Evolutionary conservation across 2,113 vertebrate genomes (phyloP).

Genomic region (Limnothrissa miodon): DNA sequence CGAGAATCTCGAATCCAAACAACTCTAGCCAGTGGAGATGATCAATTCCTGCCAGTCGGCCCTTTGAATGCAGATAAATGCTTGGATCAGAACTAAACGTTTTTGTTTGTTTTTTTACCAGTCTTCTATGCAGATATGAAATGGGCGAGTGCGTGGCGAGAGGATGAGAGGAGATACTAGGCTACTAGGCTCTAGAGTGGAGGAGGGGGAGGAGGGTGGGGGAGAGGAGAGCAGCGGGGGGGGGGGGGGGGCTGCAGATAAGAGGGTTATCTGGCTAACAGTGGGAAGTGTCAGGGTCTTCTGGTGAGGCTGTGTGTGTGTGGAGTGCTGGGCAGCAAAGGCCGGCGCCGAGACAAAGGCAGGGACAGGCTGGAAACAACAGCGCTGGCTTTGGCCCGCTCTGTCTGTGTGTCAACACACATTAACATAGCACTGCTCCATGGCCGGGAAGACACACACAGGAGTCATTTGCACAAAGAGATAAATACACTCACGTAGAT

Average conservation of each 20-base stretch:
- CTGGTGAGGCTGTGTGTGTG: slow-evolving; percentile 25
- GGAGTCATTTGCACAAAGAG: slow-evolving; percentile 45
- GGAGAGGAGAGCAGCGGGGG: neutral
- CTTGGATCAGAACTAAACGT: neutral
- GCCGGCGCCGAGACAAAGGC: slow-evolving; percentile 43
- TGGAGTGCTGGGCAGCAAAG: slow-evolving; percentile 29
- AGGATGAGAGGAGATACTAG: too few relatives aligned
- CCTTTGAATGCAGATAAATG: neutral
- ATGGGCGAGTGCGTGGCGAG: neutral
- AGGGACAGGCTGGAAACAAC: slow-evolving; percentile 61
- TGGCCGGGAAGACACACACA: slow-evolving; percentile 76
- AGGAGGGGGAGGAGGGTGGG: neutral
- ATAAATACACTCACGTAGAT: neutral
- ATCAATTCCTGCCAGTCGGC: neutral
- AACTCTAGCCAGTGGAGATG: neutral
- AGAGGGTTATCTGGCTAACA: slow-evolving; percentile 28
- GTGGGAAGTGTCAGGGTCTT: slow-evolving; percentile 29
- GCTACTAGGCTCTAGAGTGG: neutral
- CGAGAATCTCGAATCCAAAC: neutral
- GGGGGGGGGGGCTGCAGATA: slow-evolving; percentile 4
- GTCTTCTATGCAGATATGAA: neutral
- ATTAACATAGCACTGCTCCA: slow-evolving; percentile 77
- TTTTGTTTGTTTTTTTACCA: neutral
- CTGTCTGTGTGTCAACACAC: slow-evolving; percentile 69
- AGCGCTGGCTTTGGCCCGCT: slow-evolving; percentile 71